These are phyloP conservation scores for Hypena proboscidalis DNA, from an alignment of 2,888 invertebrate genomes.

Conservation along the genomic window DNA sequence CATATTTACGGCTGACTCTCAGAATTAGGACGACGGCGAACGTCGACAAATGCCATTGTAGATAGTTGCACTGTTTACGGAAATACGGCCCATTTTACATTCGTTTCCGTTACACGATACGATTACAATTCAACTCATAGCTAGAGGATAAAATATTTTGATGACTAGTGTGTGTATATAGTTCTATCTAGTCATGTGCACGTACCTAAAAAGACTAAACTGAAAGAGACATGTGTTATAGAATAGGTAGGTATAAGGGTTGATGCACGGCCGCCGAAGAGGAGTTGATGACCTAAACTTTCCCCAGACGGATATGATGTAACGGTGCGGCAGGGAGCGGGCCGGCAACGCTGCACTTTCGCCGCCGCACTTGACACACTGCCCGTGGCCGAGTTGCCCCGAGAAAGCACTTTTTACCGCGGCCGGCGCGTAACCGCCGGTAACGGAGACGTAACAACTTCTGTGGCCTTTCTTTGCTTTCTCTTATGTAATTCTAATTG, in stretches of 20 bases:
- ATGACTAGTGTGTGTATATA: too few relatives aligned
- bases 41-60: constrained; percentile 48
- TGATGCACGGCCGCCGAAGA: constrained; percentile 28
- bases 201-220: too few relatives aligned
- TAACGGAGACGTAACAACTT: constrained; percentile 76
- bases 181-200: too few relatives aligned
- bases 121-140: too few relatives aligned
- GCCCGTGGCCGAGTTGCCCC: constrained; percentile 84
- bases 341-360: constrained; percentile 81
- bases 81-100: constrained; percentile 27
- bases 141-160: too few relatives aligned
- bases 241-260: constrained; percentile 3
- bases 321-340: constrained; percentile 66
- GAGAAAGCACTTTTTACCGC: constrained; percentile 83
- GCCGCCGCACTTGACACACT: constrained; percentile 84
- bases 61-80: constrained; percentile 43
- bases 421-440: constrained; percentile 73
- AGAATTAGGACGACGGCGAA: constrained; percentile 69
- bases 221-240: too few relatives aligned
- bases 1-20: constrained; percentile 75
- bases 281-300: constrained; percentile 77
- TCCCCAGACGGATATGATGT: constrained; percentile 81
- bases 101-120: constrained; percentile 1
- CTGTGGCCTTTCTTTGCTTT: constrained; percentile 81
- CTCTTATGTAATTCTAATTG: constrained; percentile 80